Evolutionary conservation across 2,113 vertebrate species (phyloP).

Genomic region (Apteryx owenii): DNA sequence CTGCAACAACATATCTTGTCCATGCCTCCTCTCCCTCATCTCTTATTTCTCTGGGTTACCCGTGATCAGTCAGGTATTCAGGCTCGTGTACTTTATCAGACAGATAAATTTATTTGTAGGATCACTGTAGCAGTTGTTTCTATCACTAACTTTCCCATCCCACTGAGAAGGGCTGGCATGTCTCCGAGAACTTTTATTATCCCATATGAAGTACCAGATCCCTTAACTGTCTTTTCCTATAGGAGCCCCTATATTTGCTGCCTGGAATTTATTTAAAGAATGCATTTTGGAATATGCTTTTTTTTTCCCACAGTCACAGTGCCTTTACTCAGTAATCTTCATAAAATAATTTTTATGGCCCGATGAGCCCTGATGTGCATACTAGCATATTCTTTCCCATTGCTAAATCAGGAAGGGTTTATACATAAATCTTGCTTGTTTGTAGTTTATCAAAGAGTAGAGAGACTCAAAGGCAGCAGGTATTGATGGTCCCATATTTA

Average conservation of each 20-base stretch:
- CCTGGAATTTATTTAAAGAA: neutral
- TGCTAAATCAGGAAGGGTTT: neutral
- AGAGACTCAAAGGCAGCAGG: neutral
- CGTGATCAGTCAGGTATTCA: neutral
- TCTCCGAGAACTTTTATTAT: neutral
- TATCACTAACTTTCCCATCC: neutral
- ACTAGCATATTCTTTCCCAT: neutral
- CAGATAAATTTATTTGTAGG: neutral
- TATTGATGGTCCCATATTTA: neutral
- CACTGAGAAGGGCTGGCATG: neutral
- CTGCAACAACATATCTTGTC: fast-evolving
- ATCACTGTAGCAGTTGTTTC: neutral
- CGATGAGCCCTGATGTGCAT: neutral
- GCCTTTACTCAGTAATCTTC: neutral
- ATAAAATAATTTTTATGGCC: neutral
- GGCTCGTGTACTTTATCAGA: neutral
- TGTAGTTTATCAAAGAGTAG: neutral
- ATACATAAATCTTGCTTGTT: neutral
- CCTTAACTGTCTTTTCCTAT: neutral
- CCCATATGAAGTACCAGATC: neutral
- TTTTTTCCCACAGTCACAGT: neutral
- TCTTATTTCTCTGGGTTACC: neutral
- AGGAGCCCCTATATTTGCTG: neutral
- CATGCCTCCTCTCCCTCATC: neutral
- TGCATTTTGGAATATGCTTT: neutral